Percentiles rank a stretch among this genome's conserved stretches.
Conservation (phyloP, 2,888 invertebrate species). For the Latrodectus hesperus region DNA sequence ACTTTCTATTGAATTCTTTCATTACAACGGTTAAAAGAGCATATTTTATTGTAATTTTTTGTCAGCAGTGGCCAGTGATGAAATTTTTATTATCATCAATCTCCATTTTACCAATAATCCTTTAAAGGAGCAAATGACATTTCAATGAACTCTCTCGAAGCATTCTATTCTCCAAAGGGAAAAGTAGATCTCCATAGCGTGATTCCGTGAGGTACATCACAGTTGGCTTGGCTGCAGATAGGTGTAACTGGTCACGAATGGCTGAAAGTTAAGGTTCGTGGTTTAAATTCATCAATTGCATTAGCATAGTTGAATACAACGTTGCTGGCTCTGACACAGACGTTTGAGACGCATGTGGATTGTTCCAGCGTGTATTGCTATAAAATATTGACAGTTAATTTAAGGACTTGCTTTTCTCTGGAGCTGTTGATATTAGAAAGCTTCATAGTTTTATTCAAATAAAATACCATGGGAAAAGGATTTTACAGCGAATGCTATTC, state of each 20-base stretch:
- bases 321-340: conserved; percentile 32
- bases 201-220: conserved; percentile 54
- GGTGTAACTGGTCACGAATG: conserved; percentile 62
- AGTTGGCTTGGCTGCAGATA: conserved; percentile 57
- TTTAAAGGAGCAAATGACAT: conserved; percentile 37
- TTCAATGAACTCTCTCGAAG: conserved; percentile 52
- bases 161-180: background rate
- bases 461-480: too few relatives aligned
- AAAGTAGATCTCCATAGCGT: conserved; percentile 27
- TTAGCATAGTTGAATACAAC: conserved; percentile 62
- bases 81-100: conserved; percentile 48
- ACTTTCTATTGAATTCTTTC: conserved; percentile 38
- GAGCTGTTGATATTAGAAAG: too few relatives aligned
- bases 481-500: too few relatives aligned
- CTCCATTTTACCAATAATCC: conserved; percentile 46
- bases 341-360: conserved; percentile 16
- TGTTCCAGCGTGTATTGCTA: conserved; percentile 18
- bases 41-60: conserved; percentile 24
- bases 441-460: too few relatives aligned
- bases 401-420: conserved; percentile 16
- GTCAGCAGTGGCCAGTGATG: conserved; percentile 33
- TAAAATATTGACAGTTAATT: conserved; percentile 58
- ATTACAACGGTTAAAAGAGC: conserved; percentile 23
- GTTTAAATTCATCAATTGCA: conserved; percentile 61
- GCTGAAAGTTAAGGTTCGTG: conserved; percentile 35